Percentiles rank a stretch among this genome's conserved stretches.
Evolutionary conservation across 2,888 invertebrate species (phyloP).

Genomic region (Busseola fusca): DNA sequence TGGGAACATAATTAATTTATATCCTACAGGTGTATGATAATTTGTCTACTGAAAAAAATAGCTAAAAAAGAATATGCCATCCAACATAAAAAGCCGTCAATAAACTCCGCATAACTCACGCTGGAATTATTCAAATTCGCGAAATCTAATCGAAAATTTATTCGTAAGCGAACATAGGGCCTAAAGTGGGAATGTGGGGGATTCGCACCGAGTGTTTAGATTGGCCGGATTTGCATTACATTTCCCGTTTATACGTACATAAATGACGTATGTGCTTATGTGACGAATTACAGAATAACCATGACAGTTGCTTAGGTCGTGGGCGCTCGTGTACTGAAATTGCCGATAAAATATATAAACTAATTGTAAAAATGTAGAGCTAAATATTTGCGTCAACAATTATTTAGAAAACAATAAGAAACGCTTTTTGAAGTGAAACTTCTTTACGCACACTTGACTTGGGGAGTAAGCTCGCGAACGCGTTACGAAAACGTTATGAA

Average conservation of each 20-base stretch:
- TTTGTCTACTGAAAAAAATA: conserved; percentile 4
- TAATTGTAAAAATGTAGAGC: neutral
- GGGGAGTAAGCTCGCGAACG: no score
- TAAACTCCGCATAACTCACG: conserved; percentile 60
- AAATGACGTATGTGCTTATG: conserved; percentile 6
- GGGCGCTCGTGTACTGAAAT: conserved; percentile 14
- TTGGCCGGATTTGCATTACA: conserved; percentile 57
- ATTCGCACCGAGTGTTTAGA: conserved; percentile 53
- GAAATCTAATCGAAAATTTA: conserved; percentile 63
- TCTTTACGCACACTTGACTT: no score
- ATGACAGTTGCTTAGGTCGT: conserved; percentile 46
- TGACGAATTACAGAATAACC: conserved; percentile 38
- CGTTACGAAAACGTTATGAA: no score
- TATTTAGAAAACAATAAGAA: neutral
- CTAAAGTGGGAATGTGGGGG: conserved; percentile 44
- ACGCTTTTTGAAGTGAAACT: no score
- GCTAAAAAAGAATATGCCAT: conserved; percentile 48
- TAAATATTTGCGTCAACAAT: neutral
- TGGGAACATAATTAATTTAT: neutral
- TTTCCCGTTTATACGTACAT: conserved; percentile 19
- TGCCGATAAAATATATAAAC: neutral
- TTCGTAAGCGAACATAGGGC: conserved; percentile 55
- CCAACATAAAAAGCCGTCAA: conserved; percentile 58
- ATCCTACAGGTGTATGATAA: neutral
- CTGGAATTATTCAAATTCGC: conserved; percentile 60